Evolutionary conservation across 2,888 invertebrate genomes (phyloP), one percentile per base, ranked within the genome.

Genomic region (Thymelicus lineola): DNA sequence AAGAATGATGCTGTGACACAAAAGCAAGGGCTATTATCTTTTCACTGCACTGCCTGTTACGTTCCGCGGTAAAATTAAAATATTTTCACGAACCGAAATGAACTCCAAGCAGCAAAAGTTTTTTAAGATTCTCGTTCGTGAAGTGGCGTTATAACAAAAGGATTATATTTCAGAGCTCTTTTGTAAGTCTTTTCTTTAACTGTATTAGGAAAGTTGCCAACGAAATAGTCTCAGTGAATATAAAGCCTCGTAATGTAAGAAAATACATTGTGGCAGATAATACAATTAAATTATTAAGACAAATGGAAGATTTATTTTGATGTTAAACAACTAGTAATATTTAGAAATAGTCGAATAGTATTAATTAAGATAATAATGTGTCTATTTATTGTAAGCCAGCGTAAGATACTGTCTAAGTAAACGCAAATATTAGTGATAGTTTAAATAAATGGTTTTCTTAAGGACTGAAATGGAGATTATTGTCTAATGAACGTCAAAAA

Each of bases 11-110:
- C 68, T 68, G 70, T 74, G 70, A 82, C 84, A 82, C 85, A 82
- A 79, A 84, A 84, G 85, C 86, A 86, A 83, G 84, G 80, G 82
- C 85, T 82, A 86, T 88, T 88, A 88, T 88, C 84, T 85, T 83
- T 80, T 80, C 78, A 78, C 80, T 79, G 84, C 83, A 83, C 79
- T 81, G 83, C 81, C 80, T 82, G 83, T 79, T 28, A 80, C 80
- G 79, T 79, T 79, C 76, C 71, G 75, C 62, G 75, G 84, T 83
- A 77, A 86, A 87, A 87, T 88, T 88, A 87, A 88, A 89, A 86
- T 84, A 85, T 81, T 79, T 80, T 74, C 74, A 57, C 55, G 45
- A 35, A 57, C 15, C 35, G 57, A 46, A 65, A 65, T 57, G 64
- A 55, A 65, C 50, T 53, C 45, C 9, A 35, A 46, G 68, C 35